Evolutionary conservation across 2,888 invertebrate species (phyloP), one percentile per base, ranked within the genome.

Genomic region (Dastarcus helophoroides): DNA sequence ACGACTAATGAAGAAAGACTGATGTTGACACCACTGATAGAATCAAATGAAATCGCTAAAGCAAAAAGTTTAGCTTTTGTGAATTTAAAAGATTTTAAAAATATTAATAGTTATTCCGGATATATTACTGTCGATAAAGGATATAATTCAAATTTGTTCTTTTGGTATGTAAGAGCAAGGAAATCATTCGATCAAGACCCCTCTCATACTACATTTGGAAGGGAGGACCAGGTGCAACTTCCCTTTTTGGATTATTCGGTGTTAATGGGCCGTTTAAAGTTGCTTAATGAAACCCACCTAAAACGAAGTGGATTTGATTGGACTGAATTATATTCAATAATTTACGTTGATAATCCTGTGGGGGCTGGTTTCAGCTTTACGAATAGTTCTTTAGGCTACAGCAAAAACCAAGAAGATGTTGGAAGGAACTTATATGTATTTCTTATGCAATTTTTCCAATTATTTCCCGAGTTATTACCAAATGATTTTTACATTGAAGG

Each of bases 331-430:
- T 81, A 82, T 50, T 76, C 79, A 43, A 56, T 89, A 22, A 68
- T 90, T 29, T 90, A 82, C 53, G 78, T 90, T 31, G 90, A 90
- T 22, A 35, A 29, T 28, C 90, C 89, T 0, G 89, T 84, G 1
- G 86, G 88, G 2, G 79, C 85, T 2, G 89, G 89, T 0, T 90
- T 79, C 54, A 88, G 88, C 56, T 89, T 85, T 48, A 85, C 89
- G 0, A 60, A 72, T 32, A 86, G 88, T n/a, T n/a, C n/a, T n/a
- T n/a, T n/a, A 29, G 86, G 89, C 0, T 88, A 80, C 56, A 79
- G 79, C 4, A 70, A 60, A 1, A 76, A 81, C 52, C 76, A 88
- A 56, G 70, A 67, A 1, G 74, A 79, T 49, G 80, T 89, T 1
- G 86, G 79, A 0, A 68, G 71, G 28, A 76, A 88, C 51, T 54